Percentiles rank a stretch among this genome's conserved stretches.
These are phyloP conservation scores for Montipora cactus DNA, from an alignment of 64 coral and sea anemone genomes.

Conservation along the genomic window DNA sequence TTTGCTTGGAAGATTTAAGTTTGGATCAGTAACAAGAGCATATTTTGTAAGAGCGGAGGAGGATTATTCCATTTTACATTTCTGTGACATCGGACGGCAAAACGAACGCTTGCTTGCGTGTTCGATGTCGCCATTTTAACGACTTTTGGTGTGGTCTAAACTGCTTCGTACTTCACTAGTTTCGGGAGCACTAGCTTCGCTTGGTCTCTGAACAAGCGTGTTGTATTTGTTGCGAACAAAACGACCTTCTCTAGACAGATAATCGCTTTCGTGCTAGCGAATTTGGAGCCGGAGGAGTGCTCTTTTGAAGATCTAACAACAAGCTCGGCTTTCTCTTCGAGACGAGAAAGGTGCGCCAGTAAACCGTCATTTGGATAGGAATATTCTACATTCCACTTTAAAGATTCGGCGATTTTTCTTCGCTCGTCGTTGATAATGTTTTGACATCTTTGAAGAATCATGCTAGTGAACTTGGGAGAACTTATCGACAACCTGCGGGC, in stretches of 20 bases:
- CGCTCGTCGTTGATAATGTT: slow-evolving; percentile 56
- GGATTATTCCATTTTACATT: slow-evolving; percentile 14
- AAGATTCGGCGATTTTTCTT: slow-evolving; percentile 5
- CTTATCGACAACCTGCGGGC: slow-evolving; percentile 94
- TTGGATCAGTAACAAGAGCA: not conserved
- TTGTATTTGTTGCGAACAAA: not conserved
- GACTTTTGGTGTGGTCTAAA: slow-evolving; percentile 74
- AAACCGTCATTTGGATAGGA: slow-evolving; percentile 27
- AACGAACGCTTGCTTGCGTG: slow-evolving; percentile 64
- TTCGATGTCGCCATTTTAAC: slow-evolving; percentile 98
- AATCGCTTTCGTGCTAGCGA: not conserved
- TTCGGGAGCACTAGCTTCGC: slow-evolving; percentile 1
- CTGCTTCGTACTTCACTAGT: slow-evolving; percentile 45
- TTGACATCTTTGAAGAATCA: slow-evolving; percentile 55
- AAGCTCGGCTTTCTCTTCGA: slow-evolving; percentile 11
- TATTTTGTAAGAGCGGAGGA: not conserved
- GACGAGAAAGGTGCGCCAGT: slow-evolving; percentile 2
- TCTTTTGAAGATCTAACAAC: not conserved
- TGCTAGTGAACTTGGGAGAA: slow-evolving; percentile 92
- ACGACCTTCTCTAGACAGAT: not conserved
- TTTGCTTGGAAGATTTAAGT: not conserved
- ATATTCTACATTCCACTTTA: not conserved
- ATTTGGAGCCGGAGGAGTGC: not conserved
- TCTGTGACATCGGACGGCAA: slow-evolving; percentile 20
- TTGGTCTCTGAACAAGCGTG: not conserved